Conservation (phyloP, 2,113 vertebrate genomes). For the Xenopus borealis region DNA sequence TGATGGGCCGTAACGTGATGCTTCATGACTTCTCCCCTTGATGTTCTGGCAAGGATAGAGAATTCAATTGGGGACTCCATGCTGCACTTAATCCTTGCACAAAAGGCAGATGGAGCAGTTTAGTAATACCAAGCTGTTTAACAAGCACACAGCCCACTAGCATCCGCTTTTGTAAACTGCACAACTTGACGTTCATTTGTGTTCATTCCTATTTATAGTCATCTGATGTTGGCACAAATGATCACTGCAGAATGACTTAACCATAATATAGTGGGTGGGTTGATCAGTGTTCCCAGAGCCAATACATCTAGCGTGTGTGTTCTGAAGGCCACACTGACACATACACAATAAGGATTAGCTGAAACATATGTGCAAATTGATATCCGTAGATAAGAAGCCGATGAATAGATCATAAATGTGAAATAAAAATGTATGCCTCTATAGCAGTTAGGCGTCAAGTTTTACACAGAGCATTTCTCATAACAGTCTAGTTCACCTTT, state of each 20-base stretch:
- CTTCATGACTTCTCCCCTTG: too few species aligned
- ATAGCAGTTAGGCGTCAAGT: too few species aligned
- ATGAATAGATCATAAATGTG: too few species aligned
- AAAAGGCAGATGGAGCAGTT: background rate
- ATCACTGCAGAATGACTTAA: constrained; percentile 2
- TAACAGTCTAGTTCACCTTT: too few species aligned
- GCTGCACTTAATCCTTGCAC: background rate
- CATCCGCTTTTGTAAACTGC: background rate
- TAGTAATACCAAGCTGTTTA: background rate
- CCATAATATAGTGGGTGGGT: constrained; percentile 22
- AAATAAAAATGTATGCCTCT: too few species aligned
- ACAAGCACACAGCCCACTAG: background rate
- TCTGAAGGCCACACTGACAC: background rate
- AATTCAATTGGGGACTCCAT: background rate
- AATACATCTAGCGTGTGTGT: background rate
- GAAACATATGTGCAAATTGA: too few species aligned
- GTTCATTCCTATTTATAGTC: background rate
- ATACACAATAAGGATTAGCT: too few species aligned
- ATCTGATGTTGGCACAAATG: constrained; percentile 9
- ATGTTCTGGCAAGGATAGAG: too few species aligned
- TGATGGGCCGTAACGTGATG: too few species aligned
- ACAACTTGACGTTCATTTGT: background rate
- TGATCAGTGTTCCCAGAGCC: constrained; percentile 5
- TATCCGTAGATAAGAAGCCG: too few species aligned
- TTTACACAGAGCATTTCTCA: too few species aligned